Evolutionary conservation across 2,888 invertebrate genomes (phyloP).

Genomic region (Gandaritis pyraliata): DNA sequence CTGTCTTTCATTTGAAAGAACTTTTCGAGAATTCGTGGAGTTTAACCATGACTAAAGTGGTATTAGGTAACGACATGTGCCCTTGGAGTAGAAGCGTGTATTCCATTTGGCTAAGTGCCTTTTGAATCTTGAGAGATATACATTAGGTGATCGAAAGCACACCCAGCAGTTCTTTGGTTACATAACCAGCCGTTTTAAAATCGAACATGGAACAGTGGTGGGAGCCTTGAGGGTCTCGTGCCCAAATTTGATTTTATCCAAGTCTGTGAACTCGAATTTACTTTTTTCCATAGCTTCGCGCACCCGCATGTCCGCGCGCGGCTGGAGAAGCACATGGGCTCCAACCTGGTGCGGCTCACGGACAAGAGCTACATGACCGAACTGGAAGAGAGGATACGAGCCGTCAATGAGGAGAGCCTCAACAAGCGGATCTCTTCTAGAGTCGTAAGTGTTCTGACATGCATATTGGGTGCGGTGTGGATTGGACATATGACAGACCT

Average conservation of each 20-base stretch:
- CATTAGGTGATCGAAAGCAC: slow-evolving; percentile 7
- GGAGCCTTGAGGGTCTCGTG: too few relatives aligned
- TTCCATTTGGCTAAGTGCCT: slow-evolving; percentile 13
- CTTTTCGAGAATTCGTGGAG: too few relatives aligned
- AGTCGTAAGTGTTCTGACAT: slow-evolving; percentile 77
- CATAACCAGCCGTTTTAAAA: not conserved
- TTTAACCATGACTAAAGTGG: slow-evolving; percentile 4
- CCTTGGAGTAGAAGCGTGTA: not conserved
- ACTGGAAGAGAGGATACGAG: slow-evolving; percentile 85
- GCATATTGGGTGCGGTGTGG: too few relatives aligned
- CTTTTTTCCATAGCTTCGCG: slow-evolving; percentile 78
- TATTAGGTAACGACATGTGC: slow-evolving; percentile 8
- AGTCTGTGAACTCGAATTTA: too few relatives aligned
- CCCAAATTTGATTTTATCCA: too few relatives aligned
- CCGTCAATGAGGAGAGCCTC: slow-evolving; percentile 86
- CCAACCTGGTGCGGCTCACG: slow-evolving; percentile 87
- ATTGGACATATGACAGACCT: too few relatives aligned
- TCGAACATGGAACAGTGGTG: not conserved
- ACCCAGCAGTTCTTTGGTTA: not conserved
- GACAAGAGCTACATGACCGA: slow-evolving; percentile 88
- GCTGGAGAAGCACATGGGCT: slow-evolving; percentile 88
- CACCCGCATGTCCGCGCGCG: slow-evolving; percentile 86
- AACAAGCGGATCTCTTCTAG: slow-evolving; percentile 85
- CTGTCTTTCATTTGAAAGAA: not conserved
- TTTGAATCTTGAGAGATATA: not conserved